Conservation (phyloP, 2,888 invertebrate species). For the Mythimna pallens region DNA sequence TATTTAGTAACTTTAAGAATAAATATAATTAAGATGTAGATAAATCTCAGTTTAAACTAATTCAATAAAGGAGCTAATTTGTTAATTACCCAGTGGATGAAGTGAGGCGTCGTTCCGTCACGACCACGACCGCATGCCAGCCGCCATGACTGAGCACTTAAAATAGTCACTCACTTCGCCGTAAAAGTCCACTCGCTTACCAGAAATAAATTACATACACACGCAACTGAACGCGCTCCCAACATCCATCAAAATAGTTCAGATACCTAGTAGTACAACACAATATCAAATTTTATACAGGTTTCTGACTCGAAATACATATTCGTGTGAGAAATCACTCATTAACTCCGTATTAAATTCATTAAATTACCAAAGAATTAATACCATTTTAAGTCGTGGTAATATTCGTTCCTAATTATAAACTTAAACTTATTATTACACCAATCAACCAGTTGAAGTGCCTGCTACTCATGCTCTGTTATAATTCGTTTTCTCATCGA, state of each 20-base stretch:
- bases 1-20: slow-evolving; percentile 14
- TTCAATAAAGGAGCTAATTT: slow-evolving; percentile 77
- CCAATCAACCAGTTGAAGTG: slow-evolving; percentile 49
- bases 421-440: slow-evolving; percentile 58
- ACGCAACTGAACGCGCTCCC: slow-evolving; percentile 51
- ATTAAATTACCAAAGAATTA: slow-evolving; percentile 34
- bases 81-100: slow-evolving; percentile 73
- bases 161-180: slow-evolving; percentile 74
- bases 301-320: slow-evolving; percentile 32
- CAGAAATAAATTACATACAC: slow-evolving; percentile 69
- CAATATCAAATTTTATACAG: slow-evolving; percentile 31
- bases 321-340: slow-evolving; percentile 41
- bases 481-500: slow-evolving; percentile 70
- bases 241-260: slow-evolving; percentile 50
- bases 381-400: slow-evolving; percentile 32
- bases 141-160: slow-evolving; percentile 68
- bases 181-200: slow-evolving; percentile 74
- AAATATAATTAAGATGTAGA: slow-evolving; percentile 53
- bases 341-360: slow-evolving; percentile 17
- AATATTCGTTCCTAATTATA: slow-evolving; percentile 50
- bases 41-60: slow-evolving; percentile 71
- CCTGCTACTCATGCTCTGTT: slow-evolving; percentile 25
- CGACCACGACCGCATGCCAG: slow-evolving; percentile 56
- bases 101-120: slow-evolving; percentile 70
- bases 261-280: slow-evolving; percentile 24